Evolutionary conservation across 2,113 vertebrate genomes (phyloP).

Genomic region (Equus quagga): DNA sequence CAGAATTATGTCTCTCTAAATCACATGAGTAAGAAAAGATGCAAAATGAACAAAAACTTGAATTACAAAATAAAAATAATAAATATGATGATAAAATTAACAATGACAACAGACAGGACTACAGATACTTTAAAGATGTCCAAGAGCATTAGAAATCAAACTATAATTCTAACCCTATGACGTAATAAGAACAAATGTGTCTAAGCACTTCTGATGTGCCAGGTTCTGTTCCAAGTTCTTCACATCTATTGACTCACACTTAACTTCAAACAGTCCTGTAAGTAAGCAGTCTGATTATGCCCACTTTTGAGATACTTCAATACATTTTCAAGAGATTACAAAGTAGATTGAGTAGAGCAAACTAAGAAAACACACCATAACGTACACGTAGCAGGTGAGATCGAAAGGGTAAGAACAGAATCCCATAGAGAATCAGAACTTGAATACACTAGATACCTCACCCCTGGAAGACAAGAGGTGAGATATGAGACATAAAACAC

Average conservation of each 20-base stretch:
- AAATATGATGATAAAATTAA: background rate
- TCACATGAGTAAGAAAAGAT: background rate
- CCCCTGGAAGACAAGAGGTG: background rate
- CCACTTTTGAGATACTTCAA: background rate
- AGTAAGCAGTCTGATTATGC: background rate
- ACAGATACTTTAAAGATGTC: background rate
- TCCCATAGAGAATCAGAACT: background rate
- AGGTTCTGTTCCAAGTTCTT: background rate
- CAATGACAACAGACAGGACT: background rate
- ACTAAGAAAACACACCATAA: background rate
- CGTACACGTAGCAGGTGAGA: background rate
- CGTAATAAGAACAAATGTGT: background rate
- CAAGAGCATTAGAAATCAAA: background rate
- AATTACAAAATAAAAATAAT: conserved; percentile 38
- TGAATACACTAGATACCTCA: background rate
- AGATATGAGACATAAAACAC: background rate
- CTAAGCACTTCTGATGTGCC: background rate
- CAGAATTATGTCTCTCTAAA: background rate
- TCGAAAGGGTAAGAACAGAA: background rate
- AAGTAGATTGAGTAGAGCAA: background rate
- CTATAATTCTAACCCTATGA: background rate
- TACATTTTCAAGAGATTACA: background rate
- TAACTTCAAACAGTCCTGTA: background rate
- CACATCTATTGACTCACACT: background rate
- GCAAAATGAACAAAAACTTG: background rate